These are phyloP conservation scores for Psittacula derbiana DNA, from an alignment of 2,797 vertebrate genomes.

Conservation along the genomic window DNA sequence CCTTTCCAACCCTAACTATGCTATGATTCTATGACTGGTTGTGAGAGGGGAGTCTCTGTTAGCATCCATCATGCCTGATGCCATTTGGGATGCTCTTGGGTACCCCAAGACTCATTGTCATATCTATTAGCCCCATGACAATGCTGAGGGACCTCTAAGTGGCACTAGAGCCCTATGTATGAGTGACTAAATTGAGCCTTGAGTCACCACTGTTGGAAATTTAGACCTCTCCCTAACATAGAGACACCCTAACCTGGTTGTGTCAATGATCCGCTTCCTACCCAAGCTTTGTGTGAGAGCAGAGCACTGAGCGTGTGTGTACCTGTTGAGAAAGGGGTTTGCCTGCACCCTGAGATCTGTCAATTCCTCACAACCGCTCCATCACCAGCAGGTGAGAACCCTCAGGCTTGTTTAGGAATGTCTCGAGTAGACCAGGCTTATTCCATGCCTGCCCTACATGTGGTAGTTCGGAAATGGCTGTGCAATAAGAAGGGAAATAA, in stretches of 20 bases:
- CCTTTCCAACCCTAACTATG: too few relatives aligned
- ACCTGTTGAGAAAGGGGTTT: neutral
- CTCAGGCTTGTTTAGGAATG: neutral
- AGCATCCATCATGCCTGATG: neutral
- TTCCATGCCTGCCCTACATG: neutral
- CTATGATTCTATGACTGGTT: neutral
- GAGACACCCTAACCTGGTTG: neutral
- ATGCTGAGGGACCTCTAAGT: neutral
- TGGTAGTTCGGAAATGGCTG: neutral
- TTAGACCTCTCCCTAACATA: neutral
- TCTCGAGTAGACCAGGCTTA: neutral
- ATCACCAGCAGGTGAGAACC: neutral
- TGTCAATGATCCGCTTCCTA: neutral
- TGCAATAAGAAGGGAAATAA: neutral
- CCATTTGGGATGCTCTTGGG: neutral
- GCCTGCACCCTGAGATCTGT: neutral
- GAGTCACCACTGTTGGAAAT: neutral
- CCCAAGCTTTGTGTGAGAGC: neutral
- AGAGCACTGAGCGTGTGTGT: neutral
- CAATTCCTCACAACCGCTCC: neutral
- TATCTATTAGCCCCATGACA: neutral
- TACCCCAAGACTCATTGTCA: neutral
- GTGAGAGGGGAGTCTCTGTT: neutral
- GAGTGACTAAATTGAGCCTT: neutral
- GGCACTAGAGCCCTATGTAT: neutral